Conservation (phyloP, 1,140 invertebrate species). For the Periplaneta americana region DNA sequence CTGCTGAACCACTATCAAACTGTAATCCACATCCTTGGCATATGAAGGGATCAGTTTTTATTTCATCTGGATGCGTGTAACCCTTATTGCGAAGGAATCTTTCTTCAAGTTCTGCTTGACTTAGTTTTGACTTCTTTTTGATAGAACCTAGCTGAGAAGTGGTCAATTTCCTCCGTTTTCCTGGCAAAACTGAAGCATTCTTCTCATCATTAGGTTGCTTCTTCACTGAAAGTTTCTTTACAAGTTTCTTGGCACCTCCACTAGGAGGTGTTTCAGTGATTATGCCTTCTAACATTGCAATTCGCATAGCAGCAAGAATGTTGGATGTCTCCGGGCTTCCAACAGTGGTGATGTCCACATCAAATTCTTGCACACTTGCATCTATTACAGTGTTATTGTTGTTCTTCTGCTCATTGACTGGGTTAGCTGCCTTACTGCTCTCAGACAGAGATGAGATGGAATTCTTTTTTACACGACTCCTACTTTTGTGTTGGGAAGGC, state of each 20-base stretch:
- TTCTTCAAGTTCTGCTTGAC: not conserved
- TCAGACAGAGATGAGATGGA: not conserved
- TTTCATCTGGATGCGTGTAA: not conserved
- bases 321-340: not conserved
- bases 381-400: no score
- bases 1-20: not conserved
- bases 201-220: not conserved
- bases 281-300: conserved; percentile 2
- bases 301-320: conserved; percentile 8
- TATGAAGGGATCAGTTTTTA: not conserved
- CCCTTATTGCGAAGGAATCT: not conserved
- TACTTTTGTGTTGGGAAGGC: not conserved
- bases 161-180: not conserved
- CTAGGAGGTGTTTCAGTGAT: not conserved
- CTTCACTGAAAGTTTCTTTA: not conserved
- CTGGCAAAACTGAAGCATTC: not conserved
- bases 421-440: not conserved
- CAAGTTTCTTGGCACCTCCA: not conserved
- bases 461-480: not conserved
- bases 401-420: no score
- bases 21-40: not conserved
- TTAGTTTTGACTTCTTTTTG: not conserved
- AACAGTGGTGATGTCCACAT: not conserved
- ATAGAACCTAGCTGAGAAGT: not conserved
- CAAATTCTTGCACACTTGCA: not conserved